Evolutionary conservation across 2,888 invertebrate species (phyloP).

Genomic region (Eudemis profundana): DNA sequence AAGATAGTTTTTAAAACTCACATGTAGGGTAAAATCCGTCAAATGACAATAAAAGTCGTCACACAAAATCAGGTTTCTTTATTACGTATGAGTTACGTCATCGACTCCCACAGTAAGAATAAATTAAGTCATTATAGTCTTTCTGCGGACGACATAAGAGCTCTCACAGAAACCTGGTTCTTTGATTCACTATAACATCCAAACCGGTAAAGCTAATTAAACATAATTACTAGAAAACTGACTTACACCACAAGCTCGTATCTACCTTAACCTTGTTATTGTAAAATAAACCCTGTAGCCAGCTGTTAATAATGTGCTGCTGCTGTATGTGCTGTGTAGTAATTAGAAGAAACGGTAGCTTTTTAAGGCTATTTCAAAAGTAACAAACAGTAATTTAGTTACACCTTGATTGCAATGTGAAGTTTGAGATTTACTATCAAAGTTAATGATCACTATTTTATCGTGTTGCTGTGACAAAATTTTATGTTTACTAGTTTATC

Average conservation of each 20-base stretch:
- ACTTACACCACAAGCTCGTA: slow-evolving; percentile 6
- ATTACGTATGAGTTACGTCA: slow-evolving; percentile 23
- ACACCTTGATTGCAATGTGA: slow-evolving; percentile 12
- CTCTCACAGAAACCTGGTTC: background rate
- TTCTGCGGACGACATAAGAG: slow-evolving; percentile 1
- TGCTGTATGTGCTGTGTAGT: no score
- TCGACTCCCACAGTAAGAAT: background rate
- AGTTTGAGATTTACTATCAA: slow-evolving; percentile 1
- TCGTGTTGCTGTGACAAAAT: background rate
- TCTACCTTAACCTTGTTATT: background rate
- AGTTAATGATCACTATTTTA: background rate
- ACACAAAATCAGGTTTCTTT: slow-evolving; percentile 28
- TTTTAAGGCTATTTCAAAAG: background rate
- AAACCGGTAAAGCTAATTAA: slow-evolving; percentile 34
- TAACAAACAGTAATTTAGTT: slow-evolving; percentile 6
- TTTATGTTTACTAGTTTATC: background rate
- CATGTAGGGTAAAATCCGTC: slow-evolving; percentile 1
- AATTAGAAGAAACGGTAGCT: background rate
- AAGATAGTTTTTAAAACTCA: background rate
- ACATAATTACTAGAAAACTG: slow-evolving; percentile 12
- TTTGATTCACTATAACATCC: slow-evolving; percentile 1
- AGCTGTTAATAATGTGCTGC: background rate
- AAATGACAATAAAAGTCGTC: slow-evolving; percentile 13
- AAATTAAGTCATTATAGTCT: background rate
- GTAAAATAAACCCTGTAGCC: no score